These are phyloP conservation scores for Morpho achilles DNA, from an alignment of 2,888 invertebrate species.

Conservation along the genomic window DNA sequence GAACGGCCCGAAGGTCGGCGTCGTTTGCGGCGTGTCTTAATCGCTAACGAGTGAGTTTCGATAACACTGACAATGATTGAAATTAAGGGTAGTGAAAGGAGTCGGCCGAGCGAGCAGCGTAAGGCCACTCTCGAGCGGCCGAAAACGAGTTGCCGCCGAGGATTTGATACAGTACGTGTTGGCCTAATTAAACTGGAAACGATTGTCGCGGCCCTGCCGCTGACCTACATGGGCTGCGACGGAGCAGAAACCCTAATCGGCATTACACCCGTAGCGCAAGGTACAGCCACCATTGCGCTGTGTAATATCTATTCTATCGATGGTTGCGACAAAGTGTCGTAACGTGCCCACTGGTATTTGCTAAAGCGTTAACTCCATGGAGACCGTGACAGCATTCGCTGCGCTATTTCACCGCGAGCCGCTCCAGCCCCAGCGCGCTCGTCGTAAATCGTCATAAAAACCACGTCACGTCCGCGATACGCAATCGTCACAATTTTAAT, in stretches of 20 bases:
- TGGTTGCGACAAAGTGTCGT: too few relatives aligned
- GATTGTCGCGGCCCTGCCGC: background rate
- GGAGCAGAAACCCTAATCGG: background rate
- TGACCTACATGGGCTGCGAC: background rate
- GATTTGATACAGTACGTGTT: constrained; percentile 18
- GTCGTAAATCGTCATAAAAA: background rate
- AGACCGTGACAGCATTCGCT: too few relatives aligned
- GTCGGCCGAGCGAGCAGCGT: constrained; percentile 20
- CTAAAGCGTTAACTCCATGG: too few relatives aligned
- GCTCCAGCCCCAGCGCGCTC: background rate
- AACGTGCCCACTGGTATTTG: too few relatives aligned
- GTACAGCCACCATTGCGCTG: too few relatives aligned
- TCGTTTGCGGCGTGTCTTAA: constrained; percentile 19
- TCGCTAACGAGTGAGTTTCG: constrained; percentile 18
- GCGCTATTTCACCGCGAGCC: too few relatives aligned
- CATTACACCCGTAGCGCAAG: too few relatives aligned
- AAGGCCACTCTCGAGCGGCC: constrained; percentile 22
- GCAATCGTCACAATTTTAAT: background rate
- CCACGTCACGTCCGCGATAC: background rate
- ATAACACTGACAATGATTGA: constrained; percentile 20
- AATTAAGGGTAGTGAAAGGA: constrained; percentile 31
- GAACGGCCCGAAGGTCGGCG: constrained; percentile 21
- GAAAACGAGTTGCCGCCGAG: constrained; percentile 17
- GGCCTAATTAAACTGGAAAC: constrained; percentile 13
- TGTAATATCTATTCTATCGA: too few relatives aligned